phyloP scores from a whole-genome alignment of 2,113 vertebrate species.

The Balaeniceps rex region DNA sequence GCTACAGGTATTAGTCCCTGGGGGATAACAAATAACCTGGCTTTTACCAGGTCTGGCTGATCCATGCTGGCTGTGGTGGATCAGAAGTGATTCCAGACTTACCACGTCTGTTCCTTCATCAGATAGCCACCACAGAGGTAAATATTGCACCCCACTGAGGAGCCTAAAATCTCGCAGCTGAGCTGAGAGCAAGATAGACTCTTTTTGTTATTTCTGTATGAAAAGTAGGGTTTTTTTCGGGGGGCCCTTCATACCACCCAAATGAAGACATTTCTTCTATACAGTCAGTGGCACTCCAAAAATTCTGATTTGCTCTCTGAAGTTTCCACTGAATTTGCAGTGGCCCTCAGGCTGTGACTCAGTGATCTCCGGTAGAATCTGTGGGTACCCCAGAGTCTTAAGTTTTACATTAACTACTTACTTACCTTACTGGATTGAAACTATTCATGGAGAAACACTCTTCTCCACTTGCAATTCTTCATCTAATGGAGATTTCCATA shows the following conservation, averaged over 20 bases:
- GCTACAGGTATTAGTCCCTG: background rate
- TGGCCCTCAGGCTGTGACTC: background rate
- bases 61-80: background rate
- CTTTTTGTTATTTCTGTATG: background rate
- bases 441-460: background rate
- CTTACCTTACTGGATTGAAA: background rate
- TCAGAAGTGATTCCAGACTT: background rate
- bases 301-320: background rate
- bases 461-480: background rate
- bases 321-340: background rate
- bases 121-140: background rate
- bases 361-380: background rate
- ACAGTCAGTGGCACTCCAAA: background rate
- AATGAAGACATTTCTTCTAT: background rate
- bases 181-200: background rate
- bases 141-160: background rate
- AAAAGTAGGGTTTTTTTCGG: background rate
- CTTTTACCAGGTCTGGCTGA: background rate
- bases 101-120: background rate
- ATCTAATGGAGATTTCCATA: background rate
- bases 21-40: background rate
- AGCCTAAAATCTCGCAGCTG: background rate
- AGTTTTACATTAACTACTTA: background rate
- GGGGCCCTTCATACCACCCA: background rate
- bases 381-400: background rate